Base-by-base conservation (phyloP, 2,888 invertebrate species). In the Cristatella mucedo region DNA sequence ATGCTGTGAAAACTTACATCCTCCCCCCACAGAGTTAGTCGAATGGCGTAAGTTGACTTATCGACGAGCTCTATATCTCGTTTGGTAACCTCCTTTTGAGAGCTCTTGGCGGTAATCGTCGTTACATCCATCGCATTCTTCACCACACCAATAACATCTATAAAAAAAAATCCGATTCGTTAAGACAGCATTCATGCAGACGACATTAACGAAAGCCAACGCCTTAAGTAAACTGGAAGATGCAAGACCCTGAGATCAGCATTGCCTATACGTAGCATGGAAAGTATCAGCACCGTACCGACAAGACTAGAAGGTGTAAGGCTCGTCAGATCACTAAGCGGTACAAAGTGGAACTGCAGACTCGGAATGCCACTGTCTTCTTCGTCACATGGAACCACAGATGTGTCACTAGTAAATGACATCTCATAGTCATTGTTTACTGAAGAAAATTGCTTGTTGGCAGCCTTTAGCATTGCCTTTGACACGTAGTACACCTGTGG, bases 371-470 rank as follows among this genome's bases (percentile, higher is more conserved):
- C 51, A 15, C 41, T 29, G 9, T 44, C 48, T n/a, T 57, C 55
- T 0, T 66, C 59, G 30, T 75, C 76, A 20, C 64, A 64, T 3
- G 51, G 50, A 37, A 56, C 57, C 32, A 67, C 53, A 15, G 49
- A 42, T 0, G 85, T 79, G 32, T 91, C 86, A 5, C 68, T 66
- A 9, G 71, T 76, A 55, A 93, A 76, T 1, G 84, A 80, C 78
- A 99, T 81, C 65, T 99, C 97, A 56, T 93, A 97, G 60, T 95
- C 93, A 60, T 93, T 87, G 49, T 82, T 82, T 4, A 89, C 64
- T 26, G 71, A 74, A 22, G 75, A 73, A 63, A 74, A 97, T 57
- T 82, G 79, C 59, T 87, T 91, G 66, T 97, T 93, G 0, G 95
- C 93, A 2, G 82, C 75, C 63, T 93, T 93, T n/a, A 95, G 66